phyloP scores from a whole-genome alignment of 2,888 invertebrate species.

The Tachina lurida region DNA sequence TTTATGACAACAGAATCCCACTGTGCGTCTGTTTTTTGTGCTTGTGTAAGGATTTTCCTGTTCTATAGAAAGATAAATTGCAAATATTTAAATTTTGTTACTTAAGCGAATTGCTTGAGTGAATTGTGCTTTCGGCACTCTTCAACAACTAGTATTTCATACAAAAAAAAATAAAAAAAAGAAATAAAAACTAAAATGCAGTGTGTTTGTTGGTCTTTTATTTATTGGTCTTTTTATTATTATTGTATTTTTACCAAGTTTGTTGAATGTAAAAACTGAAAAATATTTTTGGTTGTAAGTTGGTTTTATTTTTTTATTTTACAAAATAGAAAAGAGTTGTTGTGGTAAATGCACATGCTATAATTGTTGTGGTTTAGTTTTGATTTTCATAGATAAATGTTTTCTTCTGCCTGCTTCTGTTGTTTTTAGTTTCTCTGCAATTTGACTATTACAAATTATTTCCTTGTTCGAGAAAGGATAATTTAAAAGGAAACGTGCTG shows the following conservation, averaged over 20 bases:
- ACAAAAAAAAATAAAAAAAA: not conserved
- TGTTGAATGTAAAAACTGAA: slow-evolving; percentile 32
- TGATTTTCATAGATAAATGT: slow-evolving; percentile 41
- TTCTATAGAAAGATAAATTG: slow-evolving; percentile 78
- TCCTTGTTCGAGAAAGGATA: not conserved
- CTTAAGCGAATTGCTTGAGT: slow-evolving; percentile 81
- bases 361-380: slow-evolving; percentile 65
- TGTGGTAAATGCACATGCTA: slow-evolving; percentile 53
- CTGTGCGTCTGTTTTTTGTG: slow-evolving; percentile 19
- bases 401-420: not conserved
- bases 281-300: slow-evolving; percentile 35
- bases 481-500: not conserved
- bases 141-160: slow-evolving; percentile 43
- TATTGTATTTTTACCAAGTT: slow-evolving; percentile 15
- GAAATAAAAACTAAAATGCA: too few relatives aligned
- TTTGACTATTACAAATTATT: slow-evolving; percentile 51
- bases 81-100: slow-evolving; percentile 81
- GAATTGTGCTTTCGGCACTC: slow-evolving; percentile 79
- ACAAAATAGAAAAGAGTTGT: not conserved
- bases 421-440: not conserved
- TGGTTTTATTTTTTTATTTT: slow-evolving; percentile 4
- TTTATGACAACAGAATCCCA: too few relatives aligned
- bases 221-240: not conserved
- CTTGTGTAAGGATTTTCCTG: slow-evolving; percentile 32
- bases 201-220: slow-evolving; percentile 10